Evolutionary conservation across 2,113 vertebrate species (phyloP).

Genomic region (Glaucomys volans): DNA sequence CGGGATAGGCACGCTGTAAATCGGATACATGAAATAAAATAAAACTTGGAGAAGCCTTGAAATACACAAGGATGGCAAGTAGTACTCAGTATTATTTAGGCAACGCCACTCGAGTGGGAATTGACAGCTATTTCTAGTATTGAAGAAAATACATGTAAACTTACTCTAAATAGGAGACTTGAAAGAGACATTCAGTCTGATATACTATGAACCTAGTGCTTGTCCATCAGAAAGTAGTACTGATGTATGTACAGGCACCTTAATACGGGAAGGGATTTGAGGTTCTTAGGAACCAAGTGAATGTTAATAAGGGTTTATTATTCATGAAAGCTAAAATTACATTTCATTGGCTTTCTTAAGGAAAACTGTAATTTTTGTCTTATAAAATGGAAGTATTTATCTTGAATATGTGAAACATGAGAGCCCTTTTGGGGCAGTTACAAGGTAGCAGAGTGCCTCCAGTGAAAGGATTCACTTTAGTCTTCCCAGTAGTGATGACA

Average conservation of each 20-base stretch:
- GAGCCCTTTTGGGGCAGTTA: not conserved
- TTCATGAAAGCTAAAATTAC: not conserved
- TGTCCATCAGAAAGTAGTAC: constrained; percentile 11
- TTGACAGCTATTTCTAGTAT: not conserved
- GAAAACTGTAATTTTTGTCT: not conserved
- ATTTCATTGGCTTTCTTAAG: not conserved
- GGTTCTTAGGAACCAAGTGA: not conserved
- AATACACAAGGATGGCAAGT: constrained; percentile 41
- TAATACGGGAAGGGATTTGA: not conserved
- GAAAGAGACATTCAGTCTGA: not conserved
- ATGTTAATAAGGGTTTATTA: not conserved
- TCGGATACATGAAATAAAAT: constrained; percentile 37
- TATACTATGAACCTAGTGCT: not conserved
- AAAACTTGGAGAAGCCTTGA: constrained; percentile 70
- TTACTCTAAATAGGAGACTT: not conserved
- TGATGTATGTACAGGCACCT: not conserved
- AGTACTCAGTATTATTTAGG: constrained; percentile 1
- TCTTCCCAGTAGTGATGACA: not conserved
- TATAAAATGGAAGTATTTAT: not conserved
- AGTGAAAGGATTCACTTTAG: not conserved
- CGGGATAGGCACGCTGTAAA: constrained; percentile 61
- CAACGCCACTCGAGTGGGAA: not conserved
- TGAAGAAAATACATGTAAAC: not conserved
- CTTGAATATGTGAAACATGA: not conserved
- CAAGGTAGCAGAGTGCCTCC: not conserved